Evolutionary conservation across 2,113 vertebrate genomes (phyloP).

Genomic region (Telmatochromis sp.): DNA sequence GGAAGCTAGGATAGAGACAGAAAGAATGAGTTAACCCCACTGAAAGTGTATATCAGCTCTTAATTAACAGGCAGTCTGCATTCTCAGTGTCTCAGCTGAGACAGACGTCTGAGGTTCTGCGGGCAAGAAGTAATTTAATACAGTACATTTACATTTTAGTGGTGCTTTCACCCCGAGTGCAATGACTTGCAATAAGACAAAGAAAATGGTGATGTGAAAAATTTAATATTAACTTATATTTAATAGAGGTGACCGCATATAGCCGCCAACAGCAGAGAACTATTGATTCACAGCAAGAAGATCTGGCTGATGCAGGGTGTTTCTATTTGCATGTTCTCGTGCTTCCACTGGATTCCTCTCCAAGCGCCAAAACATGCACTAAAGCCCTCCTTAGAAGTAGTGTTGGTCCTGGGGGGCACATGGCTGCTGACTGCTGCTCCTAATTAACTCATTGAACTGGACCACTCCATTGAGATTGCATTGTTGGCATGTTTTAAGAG

Average conservation of each 20-base stretch:
- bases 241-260: neutral
- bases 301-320: neutral
- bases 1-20: neutral
- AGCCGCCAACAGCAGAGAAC: neutral
- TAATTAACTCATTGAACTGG: neutral
- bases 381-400: neutral
- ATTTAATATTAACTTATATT: neutral
- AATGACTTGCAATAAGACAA: neutral
- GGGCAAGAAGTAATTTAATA: conserved; percentile 21
- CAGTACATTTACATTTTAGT: conserved; percentile 4
- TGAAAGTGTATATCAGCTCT: conserved; percentile 17
- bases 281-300: neutral
- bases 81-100: neutral
- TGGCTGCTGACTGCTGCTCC: neutral
- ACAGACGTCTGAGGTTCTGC: neutral
- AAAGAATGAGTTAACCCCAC: conserved; percentile 10
- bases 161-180: neutral
- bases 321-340: neutral
- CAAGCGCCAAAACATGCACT: neutral
- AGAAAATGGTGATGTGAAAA: neutral
- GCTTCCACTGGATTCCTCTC: neutral
- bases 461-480: neutral
- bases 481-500: neutral
- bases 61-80: conserved; percentile 33
- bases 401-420: neutral